Evolutionary conservation across 64 coral and sea anemone species (phyloP).

Genomic region (Stichodactyla mertensii): DNA sequence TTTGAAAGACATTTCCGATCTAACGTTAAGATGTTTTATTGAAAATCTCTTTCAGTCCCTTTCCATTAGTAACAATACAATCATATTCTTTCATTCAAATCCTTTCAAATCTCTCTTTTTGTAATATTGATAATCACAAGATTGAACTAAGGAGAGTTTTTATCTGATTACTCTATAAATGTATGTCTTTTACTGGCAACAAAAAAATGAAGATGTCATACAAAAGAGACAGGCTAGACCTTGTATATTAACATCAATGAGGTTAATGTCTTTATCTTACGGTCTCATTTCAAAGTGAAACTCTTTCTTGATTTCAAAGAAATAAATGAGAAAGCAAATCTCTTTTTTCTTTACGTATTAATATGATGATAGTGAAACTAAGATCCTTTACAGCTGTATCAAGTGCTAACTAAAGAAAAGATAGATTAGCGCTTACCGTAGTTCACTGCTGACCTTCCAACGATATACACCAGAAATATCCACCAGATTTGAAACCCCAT

Average conservation of each 20-base stretch:
- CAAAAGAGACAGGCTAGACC: background rate
- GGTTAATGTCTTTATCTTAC: background rate
- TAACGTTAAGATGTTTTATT: background rate
- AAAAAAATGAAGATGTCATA: background rate
- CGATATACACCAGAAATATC: background rate
- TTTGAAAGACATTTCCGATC: constrained; percentile 5
- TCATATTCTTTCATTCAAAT: background rate
- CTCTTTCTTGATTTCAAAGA: background rate
- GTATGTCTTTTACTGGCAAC: background rate
- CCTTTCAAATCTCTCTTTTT: background rate
- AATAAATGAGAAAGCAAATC: background rate
- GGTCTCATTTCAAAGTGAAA: background rate
- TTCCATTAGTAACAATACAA: background rate
- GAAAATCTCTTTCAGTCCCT: background rate
- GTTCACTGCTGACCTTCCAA: background rate
- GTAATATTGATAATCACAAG: background rate
- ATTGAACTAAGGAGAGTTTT: background rate
- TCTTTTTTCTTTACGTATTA: background rate
- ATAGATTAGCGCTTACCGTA: background rate
- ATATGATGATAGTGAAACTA: background rate
- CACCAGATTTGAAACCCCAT: background rate
- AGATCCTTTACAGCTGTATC: background rate
- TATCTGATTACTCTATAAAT: background rate
- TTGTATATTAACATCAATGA: background rate
- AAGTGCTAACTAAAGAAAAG: background rate